Evolutionary conservation across 2,113 vertebrate species (phyloP), one percentile per base, ranked within the genome.

Genomic region (Pterocles gutturalis): DNA sequence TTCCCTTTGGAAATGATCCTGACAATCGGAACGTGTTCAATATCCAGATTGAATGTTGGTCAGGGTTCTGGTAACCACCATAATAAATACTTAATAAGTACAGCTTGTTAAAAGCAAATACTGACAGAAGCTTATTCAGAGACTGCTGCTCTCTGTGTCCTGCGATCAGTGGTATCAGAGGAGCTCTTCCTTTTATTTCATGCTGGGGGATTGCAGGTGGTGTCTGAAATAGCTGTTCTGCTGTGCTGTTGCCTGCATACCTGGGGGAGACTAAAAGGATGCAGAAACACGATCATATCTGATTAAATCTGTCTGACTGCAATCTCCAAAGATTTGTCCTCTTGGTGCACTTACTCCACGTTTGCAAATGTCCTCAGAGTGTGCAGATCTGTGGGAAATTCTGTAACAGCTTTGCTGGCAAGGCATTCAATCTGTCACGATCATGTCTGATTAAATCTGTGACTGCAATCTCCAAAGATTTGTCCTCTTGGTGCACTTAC

Each of bases 281-380:
- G n/a, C 10, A 36, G 29, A 5, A 54, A n/a, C 1, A 1, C 5
- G 17, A 34, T 49, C 2, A 2, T 8, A 13, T 16, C 49, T 43
- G 36, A 13, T 36, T 7, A 62, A 34, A 71, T 20, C 6, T 33
- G 28, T 13, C n/a, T n/a, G 34, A 15, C 24, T 16, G 28, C 13
- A 9, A 0, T 16, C 31, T 26, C 64, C 72, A 54, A 19, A 55
- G 22, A 5, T 1, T 48, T 9, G 3, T 2, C 8, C 5, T 67
- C 10, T 4, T 55, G 17, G 8, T 41, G 20, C 57, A 20, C 9
- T 53, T 48, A 16, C 9, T 79, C 45, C 18, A 2, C 6, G 1
- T 26, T 49, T 53, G 24, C 43, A 38, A 16, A 13, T 22, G 7
- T 31, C 25, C 46, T 49, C 13, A 1, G 5, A 8, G 18, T 2